Base-by-base conservation (phyloP, 2,797 vertebrate genomes). In the Acipenser oxyrinchus region DNA sequence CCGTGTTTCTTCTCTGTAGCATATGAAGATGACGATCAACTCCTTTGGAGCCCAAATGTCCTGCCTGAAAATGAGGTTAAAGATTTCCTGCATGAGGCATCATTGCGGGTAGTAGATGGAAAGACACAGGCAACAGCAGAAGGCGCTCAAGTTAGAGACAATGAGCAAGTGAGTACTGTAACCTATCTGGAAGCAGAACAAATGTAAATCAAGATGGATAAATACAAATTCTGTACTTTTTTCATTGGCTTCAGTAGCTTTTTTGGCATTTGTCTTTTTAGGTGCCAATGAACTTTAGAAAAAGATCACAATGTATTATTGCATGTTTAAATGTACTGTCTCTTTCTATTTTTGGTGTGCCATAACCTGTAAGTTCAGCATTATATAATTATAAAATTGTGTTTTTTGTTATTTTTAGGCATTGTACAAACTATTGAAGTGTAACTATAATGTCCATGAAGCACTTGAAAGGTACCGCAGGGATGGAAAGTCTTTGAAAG, bases 21-120 rank as follows among this genome's bases (percentile, higher is more conserved):
- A 0, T 95, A 93, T 83, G 93, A 94, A 82, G 91, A 93, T 66
- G 93, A 95, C 70, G 96, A 99, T 65, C 93, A 97, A 80, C 81
- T 99, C 76, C 85, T 99, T 69, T 99, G 97, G 97, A 88, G 88
- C 74, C 96, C 97, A 65, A 89, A 81, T 63, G 74, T 85, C 52
- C 81, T 99, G 75, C 82, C 93, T 49, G 95, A 98, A 82, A 92
- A 70, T 79, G 94, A 92, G 82, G 93, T 98, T 69, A 91, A 88
- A 80, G 91, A 91, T 69, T 99, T 94, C 74, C 89, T 99, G 77
- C 88, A 83, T 73, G 92, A 97, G 60, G 91, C 88, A 0, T 84
- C 88, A 51, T 83, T 90, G 77, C 90, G 92, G 81, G 81, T 87
- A 70, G 84, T 91, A 65, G 91, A 85, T 72, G 89, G 92, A 71